Evolutionary conservation across 2,113 vertebrate species (phyloP).

Genomic region (Labrus mixtus): DNA sequence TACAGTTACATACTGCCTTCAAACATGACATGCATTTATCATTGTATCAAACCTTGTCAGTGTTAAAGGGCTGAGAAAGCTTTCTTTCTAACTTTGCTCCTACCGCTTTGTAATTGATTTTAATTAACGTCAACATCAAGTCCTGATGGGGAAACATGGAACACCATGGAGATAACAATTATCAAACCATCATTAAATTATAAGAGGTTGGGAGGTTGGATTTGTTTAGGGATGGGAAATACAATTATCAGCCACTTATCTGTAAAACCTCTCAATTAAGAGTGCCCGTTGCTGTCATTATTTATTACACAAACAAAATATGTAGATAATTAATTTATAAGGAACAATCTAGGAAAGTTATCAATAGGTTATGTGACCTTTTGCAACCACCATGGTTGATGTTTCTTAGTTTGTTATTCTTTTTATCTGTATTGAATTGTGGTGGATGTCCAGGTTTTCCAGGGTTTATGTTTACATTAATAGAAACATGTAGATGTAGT

Average conservation of each 20-base stretch:
- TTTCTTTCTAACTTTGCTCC: background rate
- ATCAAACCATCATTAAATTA: constrained; percentile 16
- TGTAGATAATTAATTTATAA: no score
- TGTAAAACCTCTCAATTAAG: constrained; percentile 13
- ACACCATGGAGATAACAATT: constrained; percentile 31
- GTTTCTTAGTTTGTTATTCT: no score
- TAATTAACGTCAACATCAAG: constrained; percentile 41
- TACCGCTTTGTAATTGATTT: constrained; percentile 14
- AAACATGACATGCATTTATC: no score
- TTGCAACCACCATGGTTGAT: no score
- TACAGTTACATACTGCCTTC: no score
- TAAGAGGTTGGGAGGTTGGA: constrained; percentile 12
- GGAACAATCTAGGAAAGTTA: no score
- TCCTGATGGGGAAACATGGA: constrained; percentile 35
- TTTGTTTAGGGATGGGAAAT: constrained; percentile 7
- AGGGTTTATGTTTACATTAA: background rate
- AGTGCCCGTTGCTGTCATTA: background rate
- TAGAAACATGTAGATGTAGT: background rate
- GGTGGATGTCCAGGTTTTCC: background rate
- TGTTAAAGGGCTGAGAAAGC: no score
- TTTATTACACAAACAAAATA: constrained; percentile 9
- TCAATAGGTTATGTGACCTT: no score
- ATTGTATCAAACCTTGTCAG: no score
- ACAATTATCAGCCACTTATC: constrained; percentile 7
- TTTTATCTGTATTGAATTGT: background rate